Base-by-base conservation (phyloP, 2,113 vertebrate genomes). In the Myodes glareolus region DNA sequence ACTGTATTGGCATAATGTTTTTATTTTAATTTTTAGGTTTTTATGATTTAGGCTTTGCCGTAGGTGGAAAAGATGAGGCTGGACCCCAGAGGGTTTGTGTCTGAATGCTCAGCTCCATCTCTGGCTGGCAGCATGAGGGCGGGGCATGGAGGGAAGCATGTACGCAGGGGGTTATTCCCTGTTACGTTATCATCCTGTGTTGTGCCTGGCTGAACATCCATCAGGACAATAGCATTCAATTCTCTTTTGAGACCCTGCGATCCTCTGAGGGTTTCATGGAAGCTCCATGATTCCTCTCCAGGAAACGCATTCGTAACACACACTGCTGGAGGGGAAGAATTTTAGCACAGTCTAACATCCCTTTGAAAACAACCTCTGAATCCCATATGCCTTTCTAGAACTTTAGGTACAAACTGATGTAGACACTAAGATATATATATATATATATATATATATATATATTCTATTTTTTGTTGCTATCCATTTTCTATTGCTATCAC, bases 51-150 rank as follows among this genome's bases (percentile, higher is more conserved):
- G 47, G 9, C 6, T 81, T 39, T 10, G 29, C 1, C 27, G 27
- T 3, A 58, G 52, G 25, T 47, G 3, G 7, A 25, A 9, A 39
- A 50, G 2, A 0, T 50, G 7, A 39, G 55, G 36, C 1, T 9
- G 73, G 19, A 52, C 4, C 29, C 2, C 0, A 2, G 55, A 67
- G 31, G n/a, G 31, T 23, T 42, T 11, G 0, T 17, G 55, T 91
- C 23, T 55, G 14, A 39, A 39, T 19, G 6, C 19, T 31, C 25
- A 23, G 39, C 39, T 29, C 21, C 1, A 50, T 23, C 9, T 50
- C 65, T 16, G 7, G 27, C 21, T 13, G 23, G 6, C 3, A 61
- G 23, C 25, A 17, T 0, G 0, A 58, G 31, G 65, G 27, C 47
- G 27, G 77, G 50, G 63, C 31, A 3, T 0, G 1, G 82, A 25